Evolutionary conservation across 2,888 invertebrate species (phyloP).

Genomic region (Meteorus colon): DNA sequence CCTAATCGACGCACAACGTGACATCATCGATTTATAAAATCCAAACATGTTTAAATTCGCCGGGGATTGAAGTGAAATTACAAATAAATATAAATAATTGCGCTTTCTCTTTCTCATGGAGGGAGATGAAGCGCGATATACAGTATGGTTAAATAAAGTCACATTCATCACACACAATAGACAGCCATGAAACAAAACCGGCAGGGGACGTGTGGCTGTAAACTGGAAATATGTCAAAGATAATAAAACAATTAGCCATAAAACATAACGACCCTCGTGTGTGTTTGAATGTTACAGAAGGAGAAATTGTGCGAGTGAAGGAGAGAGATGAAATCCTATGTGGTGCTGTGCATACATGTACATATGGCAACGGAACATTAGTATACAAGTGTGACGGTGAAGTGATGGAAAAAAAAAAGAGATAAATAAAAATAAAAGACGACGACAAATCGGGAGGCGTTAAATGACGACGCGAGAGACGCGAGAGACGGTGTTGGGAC

Average conservation of each 20-base stretch:
- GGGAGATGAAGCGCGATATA: too few species aligned
- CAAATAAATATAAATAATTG: slow-evolving; percentile 8
- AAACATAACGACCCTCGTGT: slow-evolving; percentile 72
- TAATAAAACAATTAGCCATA: slow-evolving; percentile 74
- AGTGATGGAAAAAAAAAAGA: slow-evolving; percentile 44
- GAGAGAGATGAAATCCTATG: slow-evolving; percentile 48
- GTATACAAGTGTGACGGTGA: slow-evolving; percentile 41
- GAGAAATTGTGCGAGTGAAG: slow-evolving; percentile 26
- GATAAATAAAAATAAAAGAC: slow-evolving; percentile 3
- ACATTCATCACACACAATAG: slow-evolving; percentile 71
- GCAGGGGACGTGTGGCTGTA: slow-evolving; percentile 65
- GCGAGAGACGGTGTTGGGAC: slow-evolving; percentile 18
- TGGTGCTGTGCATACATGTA: slow-evolving; percentile 38
- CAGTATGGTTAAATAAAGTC: slow-evolving; percentile 65
- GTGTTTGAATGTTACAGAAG: slow-evolving; percentile 54
- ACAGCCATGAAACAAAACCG: slow-evolving; percentile 69
- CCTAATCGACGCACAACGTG: slow-evolving; percentile 44
- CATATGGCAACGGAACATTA: slow-evolving; percentile 44
- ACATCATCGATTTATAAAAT: slow-evolving; percentile 37
- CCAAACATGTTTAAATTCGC: background rate
- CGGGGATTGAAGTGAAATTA: background rate
- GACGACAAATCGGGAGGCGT: slow-evolving; percentile 32
- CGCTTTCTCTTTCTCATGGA: background rate
- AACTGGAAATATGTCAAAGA: slow-evolving; percentile 74
- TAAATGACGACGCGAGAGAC: slow-evolving; percentile 27